Evolutionary conservation across 2,888 invertebrate genomes (phyloP).

Genomic region (Apantesis nais): DNA sequence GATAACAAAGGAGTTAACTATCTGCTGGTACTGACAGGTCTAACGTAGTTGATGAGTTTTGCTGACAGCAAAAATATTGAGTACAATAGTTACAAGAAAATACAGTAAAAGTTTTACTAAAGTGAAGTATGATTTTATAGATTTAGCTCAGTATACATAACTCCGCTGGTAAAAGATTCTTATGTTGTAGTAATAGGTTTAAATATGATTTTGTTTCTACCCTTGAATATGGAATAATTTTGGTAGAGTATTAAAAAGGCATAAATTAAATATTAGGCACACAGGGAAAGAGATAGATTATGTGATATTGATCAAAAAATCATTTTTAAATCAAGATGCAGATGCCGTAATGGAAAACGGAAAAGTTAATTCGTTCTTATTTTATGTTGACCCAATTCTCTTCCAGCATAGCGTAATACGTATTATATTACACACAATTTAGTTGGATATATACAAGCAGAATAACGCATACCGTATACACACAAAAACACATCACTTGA

Average conservation of each 20-base stretch:
- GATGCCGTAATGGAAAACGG: neutral
- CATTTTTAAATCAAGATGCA: neutral
- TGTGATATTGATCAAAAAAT: neutral
- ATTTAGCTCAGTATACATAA: neutral
- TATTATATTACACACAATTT: conserved; percentile 10
- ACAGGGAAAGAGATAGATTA: neutral
- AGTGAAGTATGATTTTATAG: neutral
- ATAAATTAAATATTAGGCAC: too few relatives aligned
- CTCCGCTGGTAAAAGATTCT: neutral
- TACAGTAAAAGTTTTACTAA: neutral
- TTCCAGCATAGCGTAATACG: neutral
- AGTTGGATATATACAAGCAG: conserved; percentile 20
- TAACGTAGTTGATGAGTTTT: conserved; percentile 4
- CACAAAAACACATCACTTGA: conserved; percentile 50
- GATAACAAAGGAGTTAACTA: conserved; percentile 5
- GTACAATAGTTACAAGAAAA: neutral
- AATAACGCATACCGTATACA: conserved; percentile 16
- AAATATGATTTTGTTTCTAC: neutral
- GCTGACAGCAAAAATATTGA: conserved; percentile 4
- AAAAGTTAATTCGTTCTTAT: neutral
- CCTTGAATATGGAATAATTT: neutral
- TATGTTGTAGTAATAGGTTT: neutral
- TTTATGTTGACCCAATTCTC: neutral
- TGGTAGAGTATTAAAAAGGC: too few relatives aligned
- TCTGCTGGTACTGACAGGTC: conserved; percentile 1